Evolutionary conservation across 2,113 vertebrate species (phyloP), one percentile per base, ranked within the genome.

Genomic region (Eclectus roratus): DNA sequence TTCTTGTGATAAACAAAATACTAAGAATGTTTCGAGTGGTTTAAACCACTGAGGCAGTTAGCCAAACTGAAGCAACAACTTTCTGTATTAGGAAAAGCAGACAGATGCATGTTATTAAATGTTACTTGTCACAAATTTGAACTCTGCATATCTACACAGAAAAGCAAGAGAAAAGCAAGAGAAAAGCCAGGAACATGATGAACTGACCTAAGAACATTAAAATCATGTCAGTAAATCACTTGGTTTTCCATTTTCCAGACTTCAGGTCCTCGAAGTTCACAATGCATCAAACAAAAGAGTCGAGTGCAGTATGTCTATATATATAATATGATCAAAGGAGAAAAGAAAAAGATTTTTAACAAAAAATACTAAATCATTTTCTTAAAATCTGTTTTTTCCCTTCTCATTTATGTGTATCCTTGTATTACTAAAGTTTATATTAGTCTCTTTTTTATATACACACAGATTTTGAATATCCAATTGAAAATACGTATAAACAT

Each of bases 101-200:
- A 93, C 96, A 97, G 95, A 97, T 97, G 97, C 87, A 96, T 96
- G 93, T 91, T 94, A 96, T 97, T 97, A 96, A 96, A 84, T 76
- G 44, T 76, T 94, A 35, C 50, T 93, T 95, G 95, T 97, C 93
- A 97, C 71, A 93, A 56, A 69, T 77, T 93, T 94, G 94, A 97
- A 96, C 95, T 90, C 91, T 91, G 55, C 35, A 39, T 49, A 83
- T 95, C 65, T 56, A 80, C 2, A 1, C 46, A 93, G 50, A 80
- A 86, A 90, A 94, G 43, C 24, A 82, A 74, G 65, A 93, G 50
- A 80, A 86, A 90, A 94, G 43, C 24, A 82, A 74, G 65, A 96
- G 65, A 82, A 96, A 94, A 96, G 82, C 92, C 97, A 97, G 94
- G 96, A 95, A 97, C 93, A 91, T 31, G 21, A 78, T 66, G 87